Evolutionary conservation across 2,113 vertebrate species (phyloP), one percentile per base, ranked within the genome.

Genomic region (Athene cunicularia): DNA sequence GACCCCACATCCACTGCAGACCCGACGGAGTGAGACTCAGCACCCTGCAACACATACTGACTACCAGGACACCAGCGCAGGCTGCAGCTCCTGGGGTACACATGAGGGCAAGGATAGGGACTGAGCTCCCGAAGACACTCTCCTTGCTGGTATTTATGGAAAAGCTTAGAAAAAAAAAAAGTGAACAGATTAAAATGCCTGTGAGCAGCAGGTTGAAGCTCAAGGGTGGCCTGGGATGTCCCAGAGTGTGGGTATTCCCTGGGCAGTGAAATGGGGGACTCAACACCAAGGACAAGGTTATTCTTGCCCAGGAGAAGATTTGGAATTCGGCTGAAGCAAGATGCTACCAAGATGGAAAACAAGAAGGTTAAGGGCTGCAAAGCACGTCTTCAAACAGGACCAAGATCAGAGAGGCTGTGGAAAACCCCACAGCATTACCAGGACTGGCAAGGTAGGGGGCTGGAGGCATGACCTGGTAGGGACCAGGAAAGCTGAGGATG

Each of bases 141-240:
- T 15, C 52, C 55, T 66, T 53, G 41, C 35, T 63, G 37, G 60
- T 22, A 63, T 32, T 94, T 74, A 62, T 9, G 41, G 76, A 70
- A 35, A 76, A 77, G 16, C 6, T 5, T 23, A 12, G 12, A 8
- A 26, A 28, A 23, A 9, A 7, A 5, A 11, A 37, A 56, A n/a
- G 5, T 14, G 23, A 59, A 45, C 39, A 80, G 14, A 92, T 75
- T 26, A 58, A 75, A 79, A 63, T 9, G 72, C 33, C 60, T 62
- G 7, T 4, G 8, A 2, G 21, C 27, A 68, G 53, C 49, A 64
- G 30, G 26, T 39, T 77, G 33, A 52, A n/a, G 71, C 17, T 79
- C 4, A 7, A 0, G 0, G 66, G 56, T 6, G 7, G 60, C 73
- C 68, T 47, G 0, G 5, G 14, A 16, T 83, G 49, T 52, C 80